Base-by-base conservation (phyloP, 2,888 invertebrate genomes). In the Stenchaetothrips biformis region DNA sequence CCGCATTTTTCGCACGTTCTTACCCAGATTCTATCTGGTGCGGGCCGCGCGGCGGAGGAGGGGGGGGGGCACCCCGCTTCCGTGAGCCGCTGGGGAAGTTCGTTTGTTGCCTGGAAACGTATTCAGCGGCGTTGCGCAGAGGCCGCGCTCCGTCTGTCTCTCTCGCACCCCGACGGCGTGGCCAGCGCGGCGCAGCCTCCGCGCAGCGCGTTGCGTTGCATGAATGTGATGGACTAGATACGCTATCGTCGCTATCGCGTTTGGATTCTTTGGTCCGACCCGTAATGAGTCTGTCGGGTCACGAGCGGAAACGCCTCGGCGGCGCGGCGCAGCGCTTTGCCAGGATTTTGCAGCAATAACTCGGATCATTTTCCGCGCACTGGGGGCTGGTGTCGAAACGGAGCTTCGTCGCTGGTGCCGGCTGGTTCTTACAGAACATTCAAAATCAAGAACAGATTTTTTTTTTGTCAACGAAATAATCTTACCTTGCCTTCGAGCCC, bases 1-100 rank as follows among this genome's bases (percentile, higher is more conserved):
- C 21, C 67, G 67, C 11, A 74, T 74, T 74, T 74, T 74, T 74
- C 67, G 67, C 67, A 74, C 67, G 67, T 74, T 74, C 67, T 74
- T 21, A 21, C 67, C 67, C 7, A 74, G 67, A 74, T 74, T 74
- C 67, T 21, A 74, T 74, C 67, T 74, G 53, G 53, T 2, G 53
- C 53, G 6, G 9, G 53, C 2, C 53, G 53, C 53, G 53, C 25
- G 21, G 67, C 7, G 25, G 21, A 7, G 67, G 67, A 0, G 21
- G 21, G 67, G 53, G 21, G 6, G 67, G 62, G 62, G 18, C 53
- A 13, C 53, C 62, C 18, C 18, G 62, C 62, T 21, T 18, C 53
- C 53, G 9, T 18, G 67, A 37, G 37, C 37, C 37, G 25, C 67
- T 21, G 67, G 67, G 67, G 67, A 74, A 74, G 67, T 25, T 74